A percentile compares a stretch with the other conserved stretches of the same genome.
These are phyloP conservation scores for Mesorhabditis sp. DNA, from an alignment of 2,888 invertebrate species.

Conservation along the genomic window DNA sequence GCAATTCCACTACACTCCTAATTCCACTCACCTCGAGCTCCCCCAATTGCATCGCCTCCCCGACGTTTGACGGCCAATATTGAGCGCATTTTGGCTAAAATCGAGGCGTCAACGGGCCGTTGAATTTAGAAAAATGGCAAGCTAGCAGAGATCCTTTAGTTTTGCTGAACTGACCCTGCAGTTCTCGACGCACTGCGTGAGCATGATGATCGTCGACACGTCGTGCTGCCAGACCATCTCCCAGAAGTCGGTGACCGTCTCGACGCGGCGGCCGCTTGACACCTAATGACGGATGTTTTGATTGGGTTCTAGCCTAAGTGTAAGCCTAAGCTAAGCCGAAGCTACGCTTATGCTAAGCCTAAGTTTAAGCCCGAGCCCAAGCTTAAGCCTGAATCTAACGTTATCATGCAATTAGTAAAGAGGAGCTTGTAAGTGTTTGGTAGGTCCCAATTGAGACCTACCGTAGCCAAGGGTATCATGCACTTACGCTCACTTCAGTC, in stretches of 20 bases:
- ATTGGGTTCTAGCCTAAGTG: too few species aligned
- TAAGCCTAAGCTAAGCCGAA: too few species aligned
- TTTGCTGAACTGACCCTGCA: slow-evolving; percentile 17
- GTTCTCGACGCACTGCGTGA: slow-evolving; percentile 37
- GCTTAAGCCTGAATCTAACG: too few species aligned
- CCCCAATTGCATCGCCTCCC: neutral
- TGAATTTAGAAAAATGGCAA: too few species aligned
- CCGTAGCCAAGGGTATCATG: neutral
- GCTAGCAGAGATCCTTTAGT: too few species aligned
- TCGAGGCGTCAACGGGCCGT: neutral
- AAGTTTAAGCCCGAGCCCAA: too few species aligned
- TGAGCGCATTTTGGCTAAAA: slow-evolving; percentile 45
- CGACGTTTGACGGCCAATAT: slow-evolving; percentile 47
- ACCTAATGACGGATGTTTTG: neutral
- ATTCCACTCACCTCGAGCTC: neutral
- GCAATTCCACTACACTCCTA: neutral
- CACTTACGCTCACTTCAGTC: slow-evolving; percentile 7
- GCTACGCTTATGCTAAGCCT: too few species aligned
- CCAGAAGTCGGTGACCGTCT: slow-evolving; percentile 49
- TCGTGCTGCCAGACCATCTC: slow-evolving; percentile 47
- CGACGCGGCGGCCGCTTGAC: slow-evolving; percentile 18
- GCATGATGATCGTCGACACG: slow-evolving; percentile 44
- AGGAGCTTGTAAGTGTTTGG: too few species aligned
- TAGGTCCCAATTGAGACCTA: too few species aligned
- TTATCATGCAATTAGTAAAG: too few species aligned